A percentile compares a stretch with the other conserved stretches of the same genome.
Conservation (phyloP, 1,140 invertebrate species). For the Wasmannia auropunctata region DNA sequence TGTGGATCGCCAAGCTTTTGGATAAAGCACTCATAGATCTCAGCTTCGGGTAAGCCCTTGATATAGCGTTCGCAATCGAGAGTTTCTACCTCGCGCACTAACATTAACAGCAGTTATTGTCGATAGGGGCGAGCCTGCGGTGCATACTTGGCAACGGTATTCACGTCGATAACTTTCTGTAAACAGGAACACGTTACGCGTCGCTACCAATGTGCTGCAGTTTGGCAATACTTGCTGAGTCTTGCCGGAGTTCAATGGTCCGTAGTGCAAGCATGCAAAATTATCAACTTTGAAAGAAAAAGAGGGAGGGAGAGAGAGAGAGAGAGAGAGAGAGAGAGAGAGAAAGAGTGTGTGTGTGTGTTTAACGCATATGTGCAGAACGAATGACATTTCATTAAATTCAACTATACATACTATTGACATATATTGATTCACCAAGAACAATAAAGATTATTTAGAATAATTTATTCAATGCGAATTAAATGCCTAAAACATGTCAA, state of each 20-base stretch:
- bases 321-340: not conserved
- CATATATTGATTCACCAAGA: not conserved
- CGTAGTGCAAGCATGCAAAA: conserved; percentile 29
- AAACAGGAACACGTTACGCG: conserved; percentile 68
- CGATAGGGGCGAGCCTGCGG: conserved; percentile 1
- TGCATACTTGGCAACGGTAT: conserved; percentile 67
- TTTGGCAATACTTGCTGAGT: conserved; percentile 57
- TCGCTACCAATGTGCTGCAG: conserved; percentile 65
- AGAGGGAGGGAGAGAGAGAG: not conserved
- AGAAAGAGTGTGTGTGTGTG: not conserved
- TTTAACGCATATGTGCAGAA: not conserved
- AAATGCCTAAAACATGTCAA: not conserved
- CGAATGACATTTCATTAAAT: not conserved
- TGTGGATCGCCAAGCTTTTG: conserved; percentile 5
- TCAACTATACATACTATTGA: not conserved
- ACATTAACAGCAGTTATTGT: conserved; percentile 57
- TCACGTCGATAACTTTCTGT: conserved; percentile 68
- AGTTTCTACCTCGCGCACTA: conserved; percentile 7
- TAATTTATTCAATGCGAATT: not conserved
- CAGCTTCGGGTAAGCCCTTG: conserved; percentile 15
- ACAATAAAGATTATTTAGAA: not conserved
- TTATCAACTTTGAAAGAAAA: conserved; percentile 48
- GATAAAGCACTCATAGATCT: conserved; percentile 37
- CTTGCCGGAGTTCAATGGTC: conserved; percentile 48
- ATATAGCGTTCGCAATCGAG: conserved; percentile 14